Percentiles rank a stretch among this genome's conserved stretches.
phyloP scores from a whole-genome alignment of 2,113 vertebrate species.

The Tetrao urogallus region DNA sequence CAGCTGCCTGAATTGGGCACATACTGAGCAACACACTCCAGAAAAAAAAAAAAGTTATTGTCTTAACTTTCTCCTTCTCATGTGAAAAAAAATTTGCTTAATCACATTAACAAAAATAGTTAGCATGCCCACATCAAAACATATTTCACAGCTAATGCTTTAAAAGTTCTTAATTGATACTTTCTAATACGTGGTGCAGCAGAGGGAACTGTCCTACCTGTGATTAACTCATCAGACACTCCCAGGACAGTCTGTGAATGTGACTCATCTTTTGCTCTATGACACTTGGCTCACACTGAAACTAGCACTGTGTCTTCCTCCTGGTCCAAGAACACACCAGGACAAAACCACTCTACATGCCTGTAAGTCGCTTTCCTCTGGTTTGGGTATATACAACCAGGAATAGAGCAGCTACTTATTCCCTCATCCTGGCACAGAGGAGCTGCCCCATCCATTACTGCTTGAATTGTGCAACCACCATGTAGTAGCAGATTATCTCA shows the following conservation, averaged over 20 bases:
- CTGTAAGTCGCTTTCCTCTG: neutral
- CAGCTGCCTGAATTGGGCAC: neutral
- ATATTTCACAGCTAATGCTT: neutral
- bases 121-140: neutral
- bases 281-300: neutral
- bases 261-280: neutral
- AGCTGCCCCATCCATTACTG: neutral
- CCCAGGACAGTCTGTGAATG: neutral
- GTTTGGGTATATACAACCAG: neutral
- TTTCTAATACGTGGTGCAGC: neutral
- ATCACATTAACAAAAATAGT: neutral
- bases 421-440: neutral
- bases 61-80: fast-evolving
- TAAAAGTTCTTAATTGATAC: neutral
- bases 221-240: neutral
- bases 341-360: neutral
- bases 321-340: neutral
- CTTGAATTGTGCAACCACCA: neutral
- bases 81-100: neutral
- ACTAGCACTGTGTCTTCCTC: neutral
- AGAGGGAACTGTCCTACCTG: neutral
- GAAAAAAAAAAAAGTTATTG: neutral
- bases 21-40: neutral
- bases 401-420: neutral
- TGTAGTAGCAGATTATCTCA: neutral